phyloP scores from a whole-genome alignment of 2,797 vertebrate genomes.

The Octomys mimax region DNA sequence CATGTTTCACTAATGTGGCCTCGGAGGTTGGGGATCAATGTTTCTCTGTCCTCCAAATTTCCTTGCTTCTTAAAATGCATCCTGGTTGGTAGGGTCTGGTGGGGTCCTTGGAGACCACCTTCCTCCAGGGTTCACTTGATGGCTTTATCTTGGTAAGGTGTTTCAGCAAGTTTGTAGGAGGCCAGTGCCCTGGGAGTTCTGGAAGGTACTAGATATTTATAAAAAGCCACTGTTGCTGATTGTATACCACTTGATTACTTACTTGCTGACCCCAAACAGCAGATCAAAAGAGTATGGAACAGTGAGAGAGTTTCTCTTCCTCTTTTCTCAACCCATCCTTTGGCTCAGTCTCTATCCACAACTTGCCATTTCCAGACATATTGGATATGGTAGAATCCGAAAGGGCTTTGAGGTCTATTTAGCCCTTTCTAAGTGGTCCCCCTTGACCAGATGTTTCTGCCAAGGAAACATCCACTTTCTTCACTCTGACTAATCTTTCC shows the following conservation, averaged over 20 bases:
- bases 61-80: constrained; percentile 52
- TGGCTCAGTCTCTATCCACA: not conserved
- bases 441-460: not conserved
- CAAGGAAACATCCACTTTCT: not conserved
- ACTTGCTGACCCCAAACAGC: not conserved
- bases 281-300: not conserved
- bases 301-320: not conserved
- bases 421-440: not conserved
- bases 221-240: not conserved
- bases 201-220: not conserved
- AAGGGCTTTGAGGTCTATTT: not conserved
- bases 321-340: not conserved
- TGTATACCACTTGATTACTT: not conserved
- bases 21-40: constrained; percentile 57
- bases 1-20: constrained; percentile 56
- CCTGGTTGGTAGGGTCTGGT: not conserved
- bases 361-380: not conserved
- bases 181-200: not conserved
- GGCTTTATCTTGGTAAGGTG: constrained; percentile 19
- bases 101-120: not conserved
- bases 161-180: not conserved
- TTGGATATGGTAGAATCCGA: not conserved
- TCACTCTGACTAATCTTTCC: not conserved
- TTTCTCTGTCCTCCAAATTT: not conserved
- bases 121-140: not conserved